A percentile compares a stretch with the other conserved stretches of the same genome.
Evolutionary conservation across 2,797 vertebrate genomes (phyloP).

Genomic region (Anguilla anguilla): DNA sequence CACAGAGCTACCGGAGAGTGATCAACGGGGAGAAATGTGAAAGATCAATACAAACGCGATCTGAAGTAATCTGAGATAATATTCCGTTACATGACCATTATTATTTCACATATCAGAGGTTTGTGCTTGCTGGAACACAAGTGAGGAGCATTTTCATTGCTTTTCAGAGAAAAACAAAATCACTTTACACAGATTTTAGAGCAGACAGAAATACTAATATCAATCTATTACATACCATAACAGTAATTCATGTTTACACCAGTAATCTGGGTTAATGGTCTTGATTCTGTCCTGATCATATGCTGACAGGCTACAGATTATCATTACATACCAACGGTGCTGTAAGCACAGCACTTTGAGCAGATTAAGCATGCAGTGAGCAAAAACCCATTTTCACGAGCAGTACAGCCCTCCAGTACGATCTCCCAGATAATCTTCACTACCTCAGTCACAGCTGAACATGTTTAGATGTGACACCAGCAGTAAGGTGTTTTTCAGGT

Average conservation of each 20-base stretch:
- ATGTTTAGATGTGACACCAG: neutral
- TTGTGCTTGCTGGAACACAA: slow-evolving; percentile 49
- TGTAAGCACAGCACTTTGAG: neutral
- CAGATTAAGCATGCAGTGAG: neutral
- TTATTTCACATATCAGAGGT: slow-evolving; percentile 31
- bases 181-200: neutral
- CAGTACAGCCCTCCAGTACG: neutral
- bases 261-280: neutral
- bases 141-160: slow-evolving; percentile 40
- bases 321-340: neutral
- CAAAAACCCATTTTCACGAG: neutral
- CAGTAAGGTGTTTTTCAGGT: neutral
- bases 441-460: neutral
- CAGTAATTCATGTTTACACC: neutral
- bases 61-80: slow-evolving; percentile 5
- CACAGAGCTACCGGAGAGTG: slow-evolving; percentile 76
- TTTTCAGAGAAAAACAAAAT: neutral
- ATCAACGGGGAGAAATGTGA: slow-evolving; percentile 61
- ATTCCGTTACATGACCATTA: neutral
- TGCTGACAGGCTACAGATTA: neutral
- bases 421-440: neutral
- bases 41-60: slow-evolving; percentile 61
- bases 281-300: neutral
- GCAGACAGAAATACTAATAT: neutral
- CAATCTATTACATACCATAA: neutral